Base-by-base conservation (phyloP, 92 coral and sea anemone species). In the Palythoa heliodiscus region DNA sequence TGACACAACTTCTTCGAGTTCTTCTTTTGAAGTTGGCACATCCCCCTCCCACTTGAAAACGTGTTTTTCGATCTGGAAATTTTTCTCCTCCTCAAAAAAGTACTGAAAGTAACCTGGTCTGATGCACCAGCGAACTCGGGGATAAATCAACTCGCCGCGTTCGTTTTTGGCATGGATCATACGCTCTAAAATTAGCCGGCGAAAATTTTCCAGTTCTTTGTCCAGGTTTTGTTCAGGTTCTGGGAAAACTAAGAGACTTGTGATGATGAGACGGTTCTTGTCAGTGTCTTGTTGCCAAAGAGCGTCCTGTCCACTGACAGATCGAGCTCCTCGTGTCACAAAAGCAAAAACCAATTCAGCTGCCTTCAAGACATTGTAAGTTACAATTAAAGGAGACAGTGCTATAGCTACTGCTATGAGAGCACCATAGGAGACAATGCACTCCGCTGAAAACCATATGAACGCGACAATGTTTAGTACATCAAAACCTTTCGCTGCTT, bases 31-130 rank as follows among this genome's bases (percentile, higher is more conserved):
- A 43, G 78, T 73, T 40, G 98, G 98, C 6, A 53, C 74, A 29
- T 86, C 85, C 11, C 98, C 98, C 3, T 92, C 90, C 83, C 89
- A 94, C 38, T 79, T 78, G 82, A 89, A 92, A 35, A 94, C 98
- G 71, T 95, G 98, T 11, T 94, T 88, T 55, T 90, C 87, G 61
- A 95, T 90, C 70, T 83, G 82, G 63, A 95, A 95, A 71, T 87
- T 79, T 20, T 76, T 83, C 68, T 93, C 92, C 39, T 95, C 91
- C 71, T 94, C 91, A 39, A 94, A 91, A 68, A 95, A 95, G 75
- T 95, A 94, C 87, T 94, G 98, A 71, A 95, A 94, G 70, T 73
- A 85, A 14, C 98, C 98, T 1, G 92, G 93, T 17, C 88, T 88
- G 16, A 95, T 82, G 76, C 82, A 68, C 81, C 90, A 86, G 6